Base-by-base conservation (phyloP, 2,888 invertebrate genomes). In the Mesorhabditis sp. region DNA sequence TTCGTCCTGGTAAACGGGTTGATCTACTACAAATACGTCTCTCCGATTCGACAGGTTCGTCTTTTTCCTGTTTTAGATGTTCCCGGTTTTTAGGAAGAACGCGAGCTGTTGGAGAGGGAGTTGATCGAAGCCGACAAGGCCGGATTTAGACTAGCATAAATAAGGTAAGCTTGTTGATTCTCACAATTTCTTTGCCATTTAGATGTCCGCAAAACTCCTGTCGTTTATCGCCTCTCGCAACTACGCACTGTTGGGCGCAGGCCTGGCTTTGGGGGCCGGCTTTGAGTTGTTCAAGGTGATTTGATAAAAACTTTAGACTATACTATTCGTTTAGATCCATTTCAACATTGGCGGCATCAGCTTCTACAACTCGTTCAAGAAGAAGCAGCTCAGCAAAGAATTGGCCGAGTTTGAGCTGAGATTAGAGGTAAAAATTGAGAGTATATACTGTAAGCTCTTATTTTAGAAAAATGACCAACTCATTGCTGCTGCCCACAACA, bases 71-170 rank as follows among this genome's bases (percentile, higher is more conserved):
- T 50, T 13, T 50, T 50, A 13, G n/a, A 50, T 50, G 58, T 50
- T 50, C n/a, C 28, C 28, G 28, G 28, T 50, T 50, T 50, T 50
- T 50, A 50, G 66, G 80, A 83, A 68, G 81, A 83, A 67, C 70
- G 81, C 42, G 82, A 83, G 67, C 65, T 75, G 62, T 71, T 83
- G 65, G 83, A 83, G 67, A 69, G 80, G 58, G 83, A 83, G 67
- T 74, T 83, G 7, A 83, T 83, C 68, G 83, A 83, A 68, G 83
- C 83, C 28, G 83, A 83, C 67, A 76, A 75, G 66, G 82, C 82
- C 45, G 83, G 83, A 50, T 82, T 82, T 66, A 73, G 74, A 42
- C 66, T 82, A 28, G 28, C 28, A 28, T 63, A 78, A 76, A 69
- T 68, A 74, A 28, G 28, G 28, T 28, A 28, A 28, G 28, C 28